These are phyloP conservation scores for Alouatta palliata DNA, from an alignment of 2,113 vertebrate genomes.

Conservation along the genomic window DNA sequence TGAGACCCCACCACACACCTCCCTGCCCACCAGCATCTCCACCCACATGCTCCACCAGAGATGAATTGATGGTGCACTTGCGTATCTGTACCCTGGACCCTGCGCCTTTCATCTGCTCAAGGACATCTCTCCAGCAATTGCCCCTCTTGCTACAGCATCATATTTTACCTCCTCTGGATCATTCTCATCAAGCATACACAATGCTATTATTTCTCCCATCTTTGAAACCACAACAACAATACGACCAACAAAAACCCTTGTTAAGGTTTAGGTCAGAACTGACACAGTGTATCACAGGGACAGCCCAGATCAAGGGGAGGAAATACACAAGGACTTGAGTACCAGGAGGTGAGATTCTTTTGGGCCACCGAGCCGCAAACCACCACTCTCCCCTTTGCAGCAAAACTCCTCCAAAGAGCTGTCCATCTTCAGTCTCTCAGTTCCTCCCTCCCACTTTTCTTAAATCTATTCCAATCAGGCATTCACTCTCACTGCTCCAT, in stretches of 20 bases:
- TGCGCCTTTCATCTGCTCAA: not conserved
- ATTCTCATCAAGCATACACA: not conserved
- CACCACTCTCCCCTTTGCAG: not conserved
- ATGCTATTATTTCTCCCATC: not conserved
- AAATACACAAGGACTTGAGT: not conserved
- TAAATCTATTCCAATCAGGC: not conserved
- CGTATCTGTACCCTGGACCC: not conserved
- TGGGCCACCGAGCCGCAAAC: rapidly evolving
- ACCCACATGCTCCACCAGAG: not conserved
- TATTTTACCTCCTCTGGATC: not conserved
- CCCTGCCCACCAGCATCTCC: not conserved
- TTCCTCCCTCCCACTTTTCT: not conserved
- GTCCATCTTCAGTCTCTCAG: not conserved
- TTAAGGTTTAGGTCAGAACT: not conserved
- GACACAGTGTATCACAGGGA: not conserved
- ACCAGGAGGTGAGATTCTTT: not conserved
- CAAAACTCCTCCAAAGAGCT: not conserved
- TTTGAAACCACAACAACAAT: not conserved
- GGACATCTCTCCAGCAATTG: not conserved
- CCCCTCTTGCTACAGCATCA: not conserved
- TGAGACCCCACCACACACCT: not conserved
- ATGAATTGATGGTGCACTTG: not conserved
- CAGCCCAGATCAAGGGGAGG: not conserved
- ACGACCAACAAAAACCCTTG: not conserved
- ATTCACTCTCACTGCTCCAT: not conserved